phyloP scores from a whole-genome alignment of 1,140 invertebrate species.

The Geopemphigus sp. region DNA sequence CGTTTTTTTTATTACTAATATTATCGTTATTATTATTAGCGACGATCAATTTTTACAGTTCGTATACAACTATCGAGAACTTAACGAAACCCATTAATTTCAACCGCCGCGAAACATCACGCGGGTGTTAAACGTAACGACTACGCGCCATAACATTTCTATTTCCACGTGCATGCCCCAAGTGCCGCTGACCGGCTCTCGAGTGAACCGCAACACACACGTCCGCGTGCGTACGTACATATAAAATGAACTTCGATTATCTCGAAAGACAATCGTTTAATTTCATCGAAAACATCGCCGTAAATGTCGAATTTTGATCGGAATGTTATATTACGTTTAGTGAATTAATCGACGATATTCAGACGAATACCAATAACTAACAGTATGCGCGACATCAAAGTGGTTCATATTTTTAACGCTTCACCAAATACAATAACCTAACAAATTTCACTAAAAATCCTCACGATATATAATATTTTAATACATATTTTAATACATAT shows the following conservation, averaged over 20 bases:
- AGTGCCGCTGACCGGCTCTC: too few relatives aligned
- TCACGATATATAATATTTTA: too few relatives aligned
- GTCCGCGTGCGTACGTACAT: background rate
- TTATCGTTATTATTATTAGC: too few relatives aligned
- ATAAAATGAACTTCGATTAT: background rate
- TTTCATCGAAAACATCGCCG: background rate
- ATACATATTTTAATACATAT: background rate
- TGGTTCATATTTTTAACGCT: background rate
- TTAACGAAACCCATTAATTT: slow-evolving; percentile 15
- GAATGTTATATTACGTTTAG: background rate
- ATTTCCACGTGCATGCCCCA: slow-evolving; percentile 1
- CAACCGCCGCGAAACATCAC: background rate
- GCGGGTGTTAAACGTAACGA: background rate
- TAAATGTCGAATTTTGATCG: background rate
- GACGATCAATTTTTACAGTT: background rate
- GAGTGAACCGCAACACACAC: too few relatives aligned
- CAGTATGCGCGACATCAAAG: background rate
- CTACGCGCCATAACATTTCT: background rate
- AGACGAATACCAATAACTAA: background rate
- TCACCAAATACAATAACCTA: background rate
- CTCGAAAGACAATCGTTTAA: background rate
- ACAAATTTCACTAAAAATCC: background rate
- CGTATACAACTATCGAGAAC: background rate
- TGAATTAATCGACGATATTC: background rate
- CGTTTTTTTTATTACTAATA: too few relatives aligned